Conservation (phyloP, 2,113 vertebrate genomes). For the Megaleporinus macrocephalus region DNA sequence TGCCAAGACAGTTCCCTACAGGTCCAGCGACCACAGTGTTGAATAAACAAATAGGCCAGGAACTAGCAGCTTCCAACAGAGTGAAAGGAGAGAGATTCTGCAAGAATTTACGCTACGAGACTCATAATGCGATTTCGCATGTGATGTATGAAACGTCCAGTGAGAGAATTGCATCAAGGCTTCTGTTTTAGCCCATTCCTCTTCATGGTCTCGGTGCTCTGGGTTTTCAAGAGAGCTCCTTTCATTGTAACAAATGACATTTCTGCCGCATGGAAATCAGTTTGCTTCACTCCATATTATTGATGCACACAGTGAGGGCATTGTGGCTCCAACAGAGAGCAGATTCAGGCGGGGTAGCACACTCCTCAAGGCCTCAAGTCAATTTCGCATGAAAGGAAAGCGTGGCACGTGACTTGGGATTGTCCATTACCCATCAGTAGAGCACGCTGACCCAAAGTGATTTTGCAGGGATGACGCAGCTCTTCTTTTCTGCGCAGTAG, state of each 20-base stretch:
- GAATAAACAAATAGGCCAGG: background rate
- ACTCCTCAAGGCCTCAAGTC: background rate
- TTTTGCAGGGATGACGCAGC: background rate
- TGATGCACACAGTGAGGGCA: constrained; percentile 3
- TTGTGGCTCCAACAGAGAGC: constrained; percentile 21
- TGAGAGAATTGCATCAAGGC: background rate
- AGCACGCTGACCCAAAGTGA: background rate
- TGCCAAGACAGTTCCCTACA: constrained; percentile 27
- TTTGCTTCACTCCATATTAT: constrained; percentile 14
- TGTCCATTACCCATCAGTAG: background rate
- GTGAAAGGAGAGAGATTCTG: constrained; percentile 5
- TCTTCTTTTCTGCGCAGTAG: background rate
- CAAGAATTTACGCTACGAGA: background rate
- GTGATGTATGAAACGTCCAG: background rate
- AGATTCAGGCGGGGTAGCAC: background rate
- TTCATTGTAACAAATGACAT: constrained; percentile 4
- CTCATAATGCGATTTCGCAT: background rate
- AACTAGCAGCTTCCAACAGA: constrained; percentile 6
- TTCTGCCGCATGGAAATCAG: constrained; percentile 13
- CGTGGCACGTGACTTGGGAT: background rate
- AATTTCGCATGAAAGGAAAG: constrained; percentile 33
- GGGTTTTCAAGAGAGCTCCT: background rate
- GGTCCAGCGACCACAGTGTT: background rate
- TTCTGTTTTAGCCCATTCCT: background rate
- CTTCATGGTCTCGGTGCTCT: background rate